A percentile compares a stretch with the other conserved stretches of the same genome.
phyloP scores from a whole-genome alignment of 2,113 vertebrate genomes.

The Hippocampus mohnikei region DNA sequence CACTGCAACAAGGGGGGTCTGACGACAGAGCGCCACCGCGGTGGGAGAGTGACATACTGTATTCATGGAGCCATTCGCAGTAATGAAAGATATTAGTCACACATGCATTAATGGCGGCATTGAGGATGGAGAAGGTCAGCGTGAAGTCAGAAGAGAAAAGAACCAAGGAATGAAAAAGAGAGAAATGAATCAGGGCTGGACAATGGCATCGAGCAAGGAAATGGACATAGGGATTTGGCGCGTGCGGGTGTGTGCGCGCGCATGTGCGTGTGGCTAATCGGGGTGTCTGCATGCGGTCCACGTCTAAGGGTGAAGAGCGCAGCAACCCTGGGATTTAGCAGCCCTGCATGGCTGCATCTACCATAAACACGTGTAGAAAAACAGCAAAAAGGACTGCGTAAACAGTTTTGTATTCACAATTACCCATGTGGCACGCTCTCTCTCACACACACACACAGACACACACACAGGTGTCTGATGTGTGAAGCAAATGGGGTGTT shows the following conservation, averaged over 20 bases:
- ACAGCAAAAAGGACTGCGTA: conserved; percentile 1
- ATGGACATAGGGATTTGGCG: conserved; percentile 27
- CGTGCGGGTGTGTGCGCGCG: conserved; percentile 1
- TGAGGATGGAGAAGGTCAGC: conserved; percentile 52
- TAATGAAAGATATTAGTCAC: conserved; percentile 67
- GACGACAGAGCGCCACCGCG: conserved; percentile 6
- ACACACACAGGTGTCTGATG: not conserved
- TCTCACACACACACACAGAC: not conserved
- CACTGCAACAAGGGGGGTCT: conserved; percentile 45
- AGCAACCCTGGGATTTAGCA: conserved; percentile 53
- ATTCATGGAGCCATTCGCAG: conserved; percentile 56
- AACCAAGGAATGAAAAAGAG: conserved; percentile 5
- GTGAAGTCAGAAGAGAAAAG: conserved; percentile 23
- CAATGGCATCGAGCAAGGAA: not conserved
- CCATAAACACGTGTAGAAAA: conserved; percentile 25
- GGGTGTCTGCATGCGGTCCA: conserved; percentile 53
- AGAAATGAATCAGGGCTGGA: not conserved
- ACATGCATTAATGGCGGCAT: conserved; percentile 51
- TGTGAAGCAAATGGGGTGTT: conserved; percentile 1
- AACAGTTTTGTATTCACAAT: not conserved
- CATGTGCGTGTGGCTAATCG: conserved; percentile 26
- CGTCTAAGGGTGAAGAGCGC: conserved; percentile 46
- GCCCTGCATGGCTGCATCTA: conserved; percentile 46
- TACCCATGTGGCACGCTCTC: not conserved
- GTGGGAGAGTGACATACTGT: conserved; percentile 38